These are phyloP conservation scores for Oryzaephilus surinamensis DNA, from an alignment of 1,140 invertebrate species.

Conservation along the genomic window DNA sequence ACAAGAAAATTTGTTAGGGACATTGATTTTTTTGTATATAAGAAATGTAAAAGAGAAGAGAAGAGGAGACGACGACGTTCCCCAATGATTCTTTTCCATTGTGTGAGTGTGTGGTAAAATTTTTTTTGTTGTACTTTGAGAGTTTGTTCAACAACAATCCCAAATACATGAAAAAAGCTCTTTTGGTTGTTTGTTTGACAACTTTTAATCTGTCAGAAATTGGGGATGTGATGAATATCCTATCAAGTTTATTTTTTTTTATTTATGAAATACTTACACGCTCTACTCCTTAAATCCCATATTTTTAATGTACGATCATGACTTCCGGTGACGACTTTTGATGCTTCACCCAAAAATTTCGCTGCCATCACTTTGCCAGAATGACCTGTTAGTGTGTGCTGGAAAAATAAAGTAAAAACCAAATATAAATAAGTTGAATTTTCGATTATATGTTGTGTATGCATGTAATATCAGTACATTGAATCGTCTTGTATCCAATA, in stretches of 20 bases:
- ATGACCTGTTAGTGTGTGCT: conserved; percentile 96
- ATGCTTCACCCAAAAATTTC: conserved; percentile 81
- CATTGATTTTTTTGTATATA: conserved; percentile 17
- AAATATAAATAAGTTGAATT: neutral
- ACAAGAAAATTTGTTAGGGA: conserved; percentile 22
- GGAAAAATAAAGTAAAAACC: conserved; percentile 40
- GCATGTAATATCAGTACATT: too few species aligned
- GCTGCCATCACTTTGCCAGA: conserved; percentile 90
- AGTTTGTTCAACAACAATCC: too few species aligned
- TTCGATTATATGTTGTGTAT: conserved; percentile 5
- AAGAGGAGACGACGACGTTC: too few species aligned
- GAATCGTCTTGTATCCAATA: too few species aligned
- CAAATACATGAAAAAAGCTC: too few species aligned
- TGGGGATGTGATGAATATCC: too few species aligned
- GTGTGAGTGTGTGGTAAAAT: too few species aligned
- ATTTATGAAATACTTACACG: conserved; percentile 63
- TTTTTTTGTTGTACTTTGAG: too few species aligned
- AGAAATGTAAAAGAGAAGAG: too few species aligned
- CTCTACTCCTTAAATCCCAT: conserved; percentile 88
- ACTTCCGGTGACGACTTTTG: conserved; percentile 86
- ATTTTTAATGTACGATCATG: conserved; percentile 94
- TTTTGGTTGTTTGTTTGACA: neutral
- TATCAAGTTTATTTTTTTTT: too few species aligned
- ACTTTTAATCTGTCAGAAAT: conserved; percentile 2
- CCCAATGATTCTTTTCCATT: too few species aligned